These are phyloP conservation scores for Candoia aspera DNA, from an alignment of 2,113 vertebrate species.

Conservation along the genomic window DNA sequence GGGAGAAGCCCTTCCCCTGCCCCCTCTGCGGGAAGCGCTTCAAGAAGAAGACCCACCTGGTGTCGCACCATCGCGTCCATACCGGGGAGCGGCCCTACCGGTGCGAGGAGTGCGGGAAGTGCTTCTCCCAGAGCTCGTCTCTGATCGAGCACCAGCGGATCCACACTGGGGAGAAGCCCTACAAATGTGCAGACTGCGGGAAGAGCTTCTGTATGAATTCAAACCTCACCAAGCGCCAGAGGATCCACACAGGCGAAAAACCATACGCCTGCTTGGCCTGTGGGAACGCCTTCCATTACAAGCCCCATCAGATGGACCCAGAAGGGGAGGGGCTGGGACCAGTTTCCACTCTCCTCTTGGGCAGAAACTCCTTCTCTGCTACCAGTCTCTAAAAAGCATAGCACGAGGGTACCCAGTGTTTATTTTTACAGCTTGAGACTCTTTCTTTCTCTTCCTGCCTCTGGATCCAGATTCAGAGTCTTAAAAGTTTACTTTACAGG, in stretches of 20 bases:
- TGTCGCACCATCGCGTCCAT: constrained; percentile 86
- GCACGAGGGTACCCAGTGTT: no score
- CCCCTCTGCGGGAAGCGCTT: constrained; percentile 89
- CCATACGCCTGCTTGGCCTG: constrained; percentile 86
- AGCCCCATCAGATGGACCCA: constrained; percentile 78
- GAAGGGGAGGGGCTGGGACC: constrained; percentile 69
- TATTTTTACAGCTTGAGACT: not conserved
- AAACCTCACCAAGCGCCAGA: constrained; percentile 85
- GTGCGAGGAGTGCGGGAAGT: constrained; percentile 85
- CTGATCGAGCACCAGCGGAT: constrained; percentile 85
- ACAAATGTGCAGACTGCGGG: constrained; percentile 86
- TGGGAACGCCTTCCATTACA: constrained; percentile 82
- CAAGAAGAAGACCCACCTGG: constrained; percentile 86
- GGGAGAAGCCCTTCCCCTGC: constrained; percentile 87
- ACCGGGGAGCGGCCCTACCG: constrained; percentile 87
- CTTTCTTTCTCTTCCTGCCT: not conserved
- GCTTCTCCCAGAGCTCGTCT: constrained; percentile 83
- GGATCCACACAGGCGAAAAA: constrained; percentile 84
- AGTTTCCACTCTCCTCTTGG: constrained; percentile 29
- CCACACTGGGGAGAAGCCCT: constrained; percentile 87
- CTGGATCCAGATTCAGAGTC: not conserved
- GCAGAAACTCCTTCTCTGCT: not conserved
- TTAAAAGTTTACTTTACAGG: no score
- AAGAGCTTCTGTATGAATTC: constrained; percentile 84
- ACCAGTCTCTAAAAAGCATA: not conserved